A percentile compares a stretch with the other conserved stretches of the same genome.
These are phyloP conservation scores for Cepphus grylle DNA, from an alignment of 2,113 vertebrate genomes.

Conservation along the genomic window DNA sequence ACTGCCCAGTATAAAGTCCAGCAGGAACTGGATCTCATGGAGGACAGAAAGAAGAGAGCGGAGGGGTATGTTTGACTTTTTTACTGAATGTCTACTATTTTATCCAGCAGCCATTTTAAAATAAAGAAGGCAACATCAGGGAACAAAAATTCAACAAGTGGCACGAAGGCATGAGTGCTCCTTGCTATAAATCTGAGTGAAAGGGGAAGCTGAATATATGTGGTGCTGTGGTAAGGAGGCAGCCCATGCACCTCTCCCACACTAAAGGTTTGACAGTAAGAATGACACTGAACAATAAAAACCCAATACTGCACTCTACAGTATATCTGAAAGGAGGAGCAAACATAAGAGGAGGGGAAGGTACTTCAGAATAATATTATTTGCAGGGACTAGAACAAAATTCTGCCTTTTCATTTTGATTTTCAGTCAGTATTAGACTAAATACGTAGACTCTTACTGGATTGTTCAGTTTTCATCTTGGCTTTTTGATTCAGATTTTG, in stretches of 20 bases:
- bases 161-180: not conserved
- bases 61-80: not conserved
- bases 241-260: not conserved
- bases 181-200: not conserved
- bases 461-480: not conserved
- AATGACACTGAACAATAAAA: not conserved
- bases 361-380: not conserved
- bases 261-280: not conserved
- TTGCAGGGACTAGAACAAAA: not conserved
- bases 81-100: not conserved
- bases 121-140: not conserved
- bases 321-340: not conserved
- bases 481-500: not conserved
- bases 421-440: not conserved
- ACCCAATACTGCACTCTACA: not conserved
- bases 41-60: not conserved
- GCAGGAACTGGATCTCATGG: not conserved
- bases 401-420: not conserved
- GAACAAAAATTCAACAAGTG: not conserved
- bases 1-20: not conserved
- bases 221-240: not conserved
- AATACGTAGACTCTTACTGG: not conserved
- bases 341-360: not conserved
- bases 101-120: not conserved
- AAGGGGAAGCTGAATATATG: not conserved